Conservation (phyloP, 1,140 invertebrate genomes). For the Proctacanthus coquilletti region DNA sequence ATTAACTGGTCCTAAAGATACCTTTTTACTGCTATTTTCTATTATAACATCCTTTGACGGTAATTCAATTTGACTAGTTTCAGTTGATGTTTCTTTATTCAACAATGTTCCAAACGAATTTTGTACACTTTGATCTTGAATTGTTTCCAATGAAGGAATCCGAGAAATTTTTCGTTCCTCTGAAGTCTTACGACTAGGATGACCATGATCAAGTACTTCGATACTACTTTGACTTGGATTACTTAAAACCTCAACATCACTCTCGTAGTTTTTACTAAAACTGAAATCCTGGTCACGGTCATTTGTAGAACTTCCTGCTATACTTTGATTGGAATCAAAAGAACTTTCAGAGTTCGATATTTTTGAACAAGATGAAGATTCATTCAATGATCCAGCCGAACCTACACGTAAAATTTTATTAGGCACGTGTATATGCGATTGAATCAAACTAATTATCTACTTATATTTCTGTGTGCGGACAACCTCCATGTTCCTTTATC, state of each 20-base stretch:
- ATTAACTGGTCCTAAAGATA: constrained; percentile 5
- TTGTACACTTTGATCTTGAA: constrained; percentile 13
- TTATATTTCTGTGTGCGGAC: not conserved
- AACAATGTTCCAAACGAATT: not conserved
- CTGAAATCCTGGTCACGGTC: constrained; percentile 23
- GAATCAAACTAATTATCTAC: not conserved
- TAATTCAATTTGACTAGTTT: too few species aligned
- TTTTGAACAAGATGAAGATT: constrained; percentile 27
- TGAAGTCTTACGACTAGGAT: constrained; percentile 22
- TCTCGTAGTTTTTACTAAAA: constrained; percentile 35
- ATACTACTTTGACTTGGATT: constrained; percentile 50
- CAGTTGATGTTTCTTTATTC: constrained; percentile 1
- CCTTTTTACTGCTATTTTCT: constrained; percentile 6
- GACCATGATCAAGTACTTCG: constrained; percentile 39
- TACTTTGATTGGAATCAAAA: constrained; percentile 26
- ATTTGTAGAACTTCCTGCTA: constrained; percentile 28
- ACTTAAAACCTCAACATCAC: constrained; percentile 46
- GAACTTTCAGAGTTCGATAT: constrained; percentile 23
- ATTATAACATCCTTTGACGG: not conserved
- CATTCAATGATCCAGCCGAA: constrained; percentile 30
- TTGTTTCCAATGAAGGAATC: constrained; percentile 12
- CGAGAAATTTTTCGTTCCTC: constrained; percentile 20
- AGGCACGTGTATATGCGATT: constrained; percentile 1
- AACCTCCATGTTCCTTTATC: not conserved
- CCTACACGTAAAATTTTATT: constrained; percentile 11